These are phyloP conservation scores for Dicaeum eximium DNA, from an alignment of 2,113 vertebrate species.

Conservation along the genomic window DNA sequence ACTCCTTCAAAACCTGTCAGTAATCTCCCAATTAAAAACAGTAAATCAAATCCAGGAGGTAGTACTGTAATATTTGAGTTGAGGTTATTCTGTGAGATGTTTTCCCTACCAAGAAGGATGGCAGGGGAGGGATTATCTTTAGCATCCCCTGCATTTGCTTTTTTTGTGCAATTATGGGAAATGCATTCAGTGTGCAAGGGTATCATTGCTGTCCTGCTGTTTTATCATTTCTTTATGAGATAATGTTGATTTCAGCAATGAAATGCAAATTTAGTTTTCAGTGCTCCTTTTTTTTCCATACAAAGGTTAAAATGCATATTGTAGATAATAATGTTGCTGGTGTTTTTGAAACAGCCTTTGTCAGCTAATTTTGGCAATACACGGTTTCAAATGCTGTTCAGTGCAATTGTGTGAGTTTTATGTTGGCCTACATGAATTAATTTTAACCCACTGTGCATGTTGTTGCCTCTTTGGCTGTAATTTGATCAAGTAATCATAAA, in stretches of 20 bases:
- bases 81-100: not conserved
- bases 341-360: conserved; percentile 5
- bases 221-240: conserved; percentile 63
- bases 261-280: conserved; percentile 56
- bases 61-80: not conserved
- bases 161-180: conserved; percentile 27
- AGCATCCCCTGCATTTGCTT: conserved; percentile 1
- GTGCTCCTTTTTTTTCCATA: not conserved
- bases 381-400: not conserved
- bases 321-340: not conserved
- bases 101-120: not conserved
- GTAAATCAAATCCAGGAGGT: not conserved
- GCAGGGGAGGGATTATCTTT: not conserved
- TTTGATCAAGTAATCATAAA: not conserved
- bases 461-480: not conserved
- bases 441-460: not conserved
- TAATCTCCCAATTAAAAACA: not conserved
- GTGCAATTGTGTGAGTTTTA: not conserved
- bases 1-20: not conserved
- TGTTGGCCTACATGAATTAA: not conserved
- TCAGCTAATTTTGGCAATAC: not conserved
- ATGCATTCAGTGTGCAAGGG: conserved; percentile 26
- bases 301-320: conserved; percentile 44
- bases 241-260: conserved; percentile 47
- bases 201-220: conserved; percentile 55